Percentiles rank a stretch among this genome's conserved stretches.
phyloP scores from a whole-genome alignment of 1,140 invertebrate genomes.

The Dendrolimus punctatus region DNA sequence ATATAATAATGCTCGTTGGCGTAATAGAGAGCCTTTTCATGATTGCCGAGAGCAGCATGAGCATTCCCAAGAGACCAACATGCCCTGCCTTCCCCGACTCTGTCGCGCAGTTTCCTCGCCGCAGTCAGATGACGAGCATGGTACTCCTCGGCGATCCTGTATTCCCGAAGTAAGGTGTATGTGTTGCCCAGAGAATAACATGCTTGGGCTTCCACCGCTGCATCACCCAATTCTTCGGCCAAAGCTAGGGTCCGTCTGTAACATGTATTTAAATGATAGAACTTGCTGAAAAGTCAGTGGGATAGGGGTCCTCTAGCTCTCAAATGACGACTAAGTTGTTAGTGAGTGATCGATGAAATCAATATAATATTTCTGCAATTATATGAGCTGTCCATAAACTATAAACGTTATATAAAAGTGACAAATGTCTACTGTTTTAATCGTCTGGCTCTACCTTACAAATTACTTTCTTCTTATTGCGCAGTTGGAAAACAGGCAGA shows the following conservation, averaged over 20 bases:
- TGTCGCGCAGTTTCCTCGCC: constrained; percentile 91
- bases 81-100: constrained; percentile 89
- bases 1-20: constrained; percentile 92
- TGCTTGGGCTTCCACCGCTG: constrained; percentile 96
- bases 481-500: no score
- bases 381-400: no score
- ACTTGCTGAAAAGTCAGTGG: no score
- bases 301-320: no score
- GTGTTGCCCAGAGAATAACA: constrained; percentile 98
- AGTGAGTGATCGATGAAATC: no score
- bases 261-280: constrained; percentile 15
- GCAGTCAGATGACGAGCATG: constrained; percentile 94
- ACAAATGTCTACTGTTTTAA: no score
- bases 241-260: constrained; percentile 86
- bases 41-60: constrained; percentile 92
- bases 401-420: no score
- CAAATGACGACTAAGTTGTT: no score
- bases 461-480: no score
- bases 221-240: constrained; percentile 90
- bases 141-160: constrained; percentile 92
- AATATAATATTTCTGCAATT: no score
- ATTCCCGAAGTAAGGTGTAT: constrained; percentile 95
- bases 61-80: constrained; percentile 95
- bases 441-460: no score
- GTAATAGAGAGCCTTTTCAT: constrained; percentile 93